Evolutionary conservation across 2,888 invertebrate species (phyloP).

Genomic region (Hyposoter dolosus): DNA sequence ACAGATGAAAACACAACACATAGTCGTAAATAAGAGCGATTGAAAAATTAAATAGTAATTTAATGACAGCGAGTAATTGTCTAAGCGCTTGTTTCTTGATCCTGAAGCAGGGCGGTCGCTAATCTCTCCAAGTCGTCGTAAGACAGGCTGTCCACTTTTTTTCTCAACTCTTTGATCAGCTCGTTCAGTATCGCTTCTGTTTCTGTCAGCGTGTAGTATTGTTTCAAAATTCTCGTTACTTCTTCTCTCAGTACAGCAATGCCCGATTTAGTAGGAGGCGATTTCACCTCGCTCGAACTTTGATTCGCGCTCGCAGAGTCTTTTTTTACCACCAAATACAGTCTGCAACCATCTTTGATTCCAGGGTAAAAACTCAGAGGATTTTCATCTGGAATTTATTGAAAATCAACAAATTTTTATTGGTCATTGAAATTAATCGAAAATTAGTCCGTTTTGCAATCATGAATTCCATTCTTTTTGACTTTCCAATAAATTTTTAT

Average conservation of each 20-base stretch:
- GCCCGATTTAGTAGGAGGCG: conserved; percentile 72
- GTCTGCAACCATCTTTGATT: conserved; percentile 91
- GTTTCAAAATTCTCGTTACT: conserved; percentile 87
- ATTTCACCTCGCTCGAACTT: conserved; percentile 75
- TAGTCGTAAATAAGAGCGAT: not conserved
- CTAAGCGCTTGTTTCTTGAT: conserved; percentile 86
- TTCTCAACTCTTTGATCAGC: conserved; percentile 86
- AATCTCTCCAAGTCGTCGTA: conserved; percentile 88
- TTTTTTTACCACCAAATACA: conserved; percentile 90
- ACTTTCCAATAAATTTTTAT: no score
- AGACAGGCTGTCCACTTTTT: conserved; percentile 86
- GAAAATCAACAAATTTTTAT: not conserved
- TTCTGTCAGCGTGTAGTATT: conserved; percentile 88
- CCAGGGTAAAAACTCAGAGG: conserved; percentile 89
- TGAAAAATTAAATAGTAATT: conserved; percentile 15
- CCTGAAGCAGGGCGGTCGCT: conserved; percentile 88
- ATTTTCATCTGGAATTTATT: conserved; percentile 87
- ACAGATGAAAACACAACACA: not conserved
- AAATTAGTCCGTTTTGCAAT: not conserved
- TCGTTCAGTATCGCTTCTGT: conserved; percentile 87
- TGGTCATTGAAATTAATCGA: not conserved
- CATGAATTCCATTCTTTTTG: not conserved
- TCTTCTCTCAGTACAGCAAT: conserved; percentile 86
- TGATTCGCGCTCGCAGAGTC: conserved; percentile 82
- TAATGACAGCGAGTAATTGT: conserved; percentile 15